phyloP scores from a whole-genome alignment of 2,888 invertebrate species.

The Mimas tiliae region DNA sequence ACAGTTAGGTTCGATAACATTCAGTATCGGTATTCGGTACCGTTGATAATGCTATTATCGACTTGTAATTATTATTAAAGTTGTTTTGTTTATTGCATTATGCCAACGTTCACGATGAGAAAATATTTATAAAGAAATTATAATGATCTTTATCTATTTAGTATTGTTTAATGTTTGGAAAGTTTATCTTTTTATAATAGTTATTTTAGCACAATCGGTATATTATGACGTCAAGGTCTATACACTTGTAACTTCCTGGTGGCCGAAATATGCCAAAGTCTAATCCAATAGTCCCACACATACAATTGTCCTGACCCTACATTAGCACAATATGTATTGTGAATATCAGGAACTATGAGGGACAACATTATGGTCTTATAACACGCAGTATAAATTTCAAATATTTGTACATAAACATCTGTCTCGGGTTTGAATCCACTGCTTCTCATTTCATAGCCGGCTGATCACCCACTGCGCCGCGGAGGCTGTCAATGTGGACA shows the following conservation, averaged over 20 bases:
- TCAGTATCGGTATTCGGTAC: constrained; percentile 1
- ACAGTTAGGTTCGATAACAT: constrained; percentile 22
- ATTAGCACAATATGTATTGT: too few relatives aligned
- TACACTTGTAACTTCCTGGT: not conserved
- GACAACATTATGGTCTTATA: too few relatives aligned
- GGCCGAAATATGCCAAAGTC: too few relatives aligned
- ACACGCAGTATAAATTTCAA: too few relatives aligned
- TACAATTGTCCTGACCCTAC: too few relatives aligned
- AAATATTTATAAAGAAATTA: constrained; percentile 22
- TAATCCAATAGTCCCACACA: too few relatives aligned
- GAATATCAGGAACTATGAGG: too few relatives aligned
- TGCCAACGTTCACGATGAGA: not conserved
- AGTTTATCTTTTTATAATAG: not conserved
- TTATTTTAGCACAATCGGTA: not conserved
- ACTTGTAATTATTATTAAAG: constrained; percentile 19
- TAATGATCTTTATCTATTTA: constrained; percentile 12
- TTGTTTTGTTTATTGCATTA: constrained; percentile 14
- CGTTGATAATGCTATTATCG: constrained; percentile 20
- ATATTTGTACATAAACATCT: too few relatives aligned
- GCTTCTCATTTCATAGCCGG: too few relatives aligned
- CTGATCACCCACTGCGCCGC: too few relatives aligned
- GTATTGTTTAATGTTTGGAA: constrained; percentile 1
- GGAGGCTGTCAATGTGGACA: too few relatives aligned
- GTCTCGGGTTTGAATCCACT: too few relatives aligned
- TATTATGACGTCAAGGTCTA: not conserved